Evolutionary conservation across 2,888 invertebrate genomes (phyloP).

Genomic region (Phasia obesa): DNA sequence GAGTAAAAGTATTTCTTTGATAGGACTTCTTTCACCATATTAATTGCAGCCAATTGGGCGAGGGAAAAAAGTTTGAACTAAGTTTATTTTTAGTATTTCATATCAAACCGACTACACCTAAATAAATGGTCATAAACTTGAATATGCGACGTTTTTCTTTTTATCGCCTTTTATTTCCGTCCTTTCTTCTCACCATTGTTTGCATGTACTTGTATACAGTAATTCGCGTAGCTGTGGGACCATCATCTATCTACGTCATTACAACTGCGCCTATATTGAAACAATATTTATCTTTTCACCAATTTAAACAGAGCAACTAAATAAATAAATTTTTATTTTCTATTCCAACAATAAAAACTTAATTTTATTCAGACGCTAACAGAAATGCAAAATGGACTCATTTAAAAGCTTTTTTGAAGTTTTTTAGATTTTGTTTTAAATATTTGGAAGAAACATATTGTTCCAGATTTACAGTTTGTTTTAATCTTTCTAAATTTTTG

Average conservation of each 20-base stretch:
- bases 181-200: background rate
- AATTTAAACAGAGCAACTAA: background rate
- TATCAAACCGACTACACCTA: slow-evolving; percentile 15
- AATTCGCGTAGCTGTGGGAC: slow-evolving; percentile 4
- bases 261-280: slow-evolving; percentile 50
- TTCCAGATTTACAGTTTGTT: slow-evolving; percentile 19
- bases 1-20: too few relatives aligned
- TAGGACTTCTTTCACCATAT: too few relatives aligned
- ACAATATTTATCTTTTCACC: background rate
- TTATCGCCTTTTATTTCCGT: background rate
- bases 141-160: slow-evolving; percentile 19
- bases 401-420: slow-evolving; percentile 6
- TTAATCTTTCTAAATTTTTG: slow-evolving; percentile 11
- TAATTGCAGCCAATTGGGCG: too few relatives aligned
- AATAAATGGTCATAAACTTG: slow-evolving; percentile 39
- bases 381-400: background rate
- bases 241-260: slow-evolving; percentile 48
- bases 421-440: background rate
- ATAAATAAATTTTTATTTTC: background rate
- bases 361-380: background rate
- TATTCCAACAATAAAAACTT: background rate
- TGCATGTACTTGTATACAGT: background rate
- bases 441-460: slow-evolving; percentile 52
- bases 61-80: background rate
- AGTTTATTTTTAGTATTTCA: slow-evolving; percentile 29